Base-by-base conservation (phyloP, 2,888 invertebrate genomes). In the Pocota personata region DNA sequence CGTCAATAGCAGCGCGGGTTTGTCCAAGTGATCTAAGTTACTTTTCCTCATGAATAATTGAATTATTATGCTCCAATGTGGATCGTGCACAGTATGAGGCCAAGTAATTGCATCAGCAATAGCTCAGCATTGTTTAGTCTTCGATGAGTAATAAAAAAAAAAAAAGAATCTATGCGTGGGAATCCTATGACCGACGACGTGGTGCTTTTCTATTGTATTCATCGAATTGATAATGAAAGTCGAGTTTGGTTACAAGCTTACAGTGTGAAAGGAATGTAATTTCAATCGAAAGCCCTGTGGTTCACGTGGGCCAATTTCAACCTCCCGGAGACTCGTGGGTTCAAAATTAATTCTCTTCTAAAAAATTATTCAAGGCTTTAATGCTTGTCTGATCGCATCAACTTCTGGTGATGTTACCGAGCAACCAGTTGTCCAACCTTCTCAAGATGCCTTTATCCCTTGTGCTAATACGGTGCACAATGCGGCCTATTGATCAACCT, bases 11-110 rank as follows among this genome's bases (percentile, higher is more conserved):
- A 16, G n/a, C 7, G 64, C 37, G 27, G 62, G 73, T 40, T n/a
- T 55, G 55, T 57, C 64, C 75, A 76, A 67, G 55, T 67, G 66
- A 48, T 58, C 66, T 76, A 58, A 64, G 32, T 48, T 32, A 55
- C 58, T 55, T 76, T 64, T 66, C 58, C 76, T 67, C 58, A 67
- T 76, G 67, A 67, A 76, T 76, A 76, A 67, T 66, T 76, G 57
- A 67, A 67, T 66, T 50, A 32, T 48, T 66, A 67, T 67, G 55
- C 55, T 64, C 43, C 24, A 35, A 60, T 72, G 72, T 27, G 64
- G 55, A 62, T 76, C 76, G 66, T 76, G 66, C 57, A 37, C 76
- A 48, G 48, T 48, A 58, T 48, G 58, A 27, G 27, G 27, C 57
- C 37, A 55, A 58, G 76, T 58, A 66, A 76, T 67, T 76, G 57